Evolutionary conservation across 1,140 invertebrate genomes (phyloP).

Genomic region (Magallana ariakensis): DNA sequence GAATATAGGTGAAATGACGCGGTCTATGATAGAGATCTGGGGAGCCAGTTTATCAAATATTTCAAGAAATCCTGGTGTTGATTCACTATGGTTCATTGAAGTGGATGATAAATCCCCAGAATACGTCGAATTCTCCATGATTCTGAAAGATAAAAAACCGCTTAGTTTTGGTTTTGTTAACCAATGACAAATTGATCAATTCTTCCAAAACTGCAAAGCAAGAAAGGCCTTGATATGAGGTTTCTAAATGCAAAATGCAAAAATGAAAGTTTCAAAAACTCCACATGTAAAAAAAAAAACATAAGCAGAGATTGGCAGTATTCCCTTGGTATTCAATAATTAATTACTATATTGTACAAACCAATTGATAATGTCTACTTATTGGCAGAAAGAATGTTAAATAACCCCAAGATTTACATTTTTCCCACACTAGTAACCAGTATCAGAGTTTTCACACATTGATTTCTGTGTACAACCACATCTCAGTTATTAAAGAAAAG

Average conservation of each 20-base stretch:
- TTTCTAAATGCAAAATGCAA: no score
- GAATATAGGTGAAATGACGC: constrained; percentile 73
- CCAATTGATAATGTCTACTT: no score
- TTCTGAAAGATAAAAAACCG: background rate
- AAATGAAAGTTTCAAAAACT: no score
- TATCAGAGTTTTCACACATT: background rate
- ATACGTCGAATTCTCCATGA: constrained; percentile 4
- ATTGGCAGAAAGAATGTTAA: no score
- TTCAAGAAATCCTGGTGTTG: constrained; percentile 12
- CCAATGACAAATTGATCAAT: no score
- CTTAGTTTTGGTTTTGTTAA: background rate
- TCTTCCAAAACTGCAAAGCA: no score
- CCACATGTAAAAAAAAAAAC: no score
- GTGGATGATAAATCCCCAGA: background rate
- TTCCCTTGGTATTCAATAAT: no score
- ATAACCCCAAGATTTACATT: no score
- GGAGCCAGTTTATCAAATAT: constrained; percentile 67
- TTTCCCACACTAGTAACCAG: background rate
- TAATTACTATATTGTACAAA: no score
- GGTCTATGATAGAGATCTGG: constrained; percentile 62
- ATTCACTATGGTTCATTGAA: background rate
- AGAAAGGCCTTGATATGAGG: no score
- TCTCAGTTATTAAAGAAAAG: constrained; percentile 6
- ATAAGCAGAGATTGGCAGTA: no score
- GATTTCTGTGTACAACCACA: background rate